Base-by-base conservation (phyloP, 30 jellyfish, hydroid and myxozoan species). In the Mastigias papua region DNA sequence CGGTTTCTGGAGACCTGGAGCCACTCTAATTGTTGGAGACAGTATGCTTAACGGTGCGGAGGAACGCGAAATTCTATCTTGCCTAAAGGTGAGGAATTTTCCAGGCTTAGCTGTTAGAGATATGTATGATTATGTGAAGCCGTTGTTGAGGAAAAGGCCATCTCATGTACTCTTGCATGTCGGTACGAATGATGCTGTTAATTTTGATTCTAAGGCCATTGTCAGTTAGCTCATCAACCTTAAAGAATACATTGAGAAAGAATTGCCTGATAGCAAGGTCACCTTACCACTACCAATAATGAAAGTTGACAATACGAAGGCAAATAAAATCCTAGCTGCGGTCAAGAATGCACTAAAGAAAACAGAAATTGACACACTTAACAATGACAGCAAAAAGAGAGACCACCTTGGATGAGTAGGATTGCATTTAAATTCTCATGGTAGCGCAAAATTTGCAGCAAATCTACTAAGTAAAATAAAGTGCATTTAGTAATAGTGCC, bases 361-460 rank as follows among this genome's bases (percentile, higher is more conserved):
- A 67, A 9, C 35, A 74, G 9, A 29, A 72, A 72, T 29, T 72
- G 35, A 72, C 84, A 72, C 50, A 11, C 32, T n/a, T n/a, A 9
- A 72, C 35, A 72, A 72, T 72, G 84, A 72, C 68, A 8, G 32
- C 35, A 72, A 26, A 33, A 62, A 20, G 70, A 21, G 84, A 20
- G 84, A 72, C 74, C 84, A 72, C 73, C 84, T 29, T 72, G 84
- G 84, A 72, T 9, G 84, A 62, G 8, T 21, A 26, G 68, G 68
- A 20, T 30, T 72, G 6, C 84, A 72, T 72, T 33, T 72, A 62
- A 72, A 0, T 72, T 67, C 73, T 34, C 32, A 72, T 11, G 84
- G 74, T 27, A 72, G 9, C 70, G 84, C 84, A 20, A 48, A 16
- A 11, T 9, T 27, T 26, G 68, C 11, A 27, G 32, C 84, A 27